Conservation (phyloP, 1,140 invertebrate genomes). For the Semibalanus balanoides region DNA sequence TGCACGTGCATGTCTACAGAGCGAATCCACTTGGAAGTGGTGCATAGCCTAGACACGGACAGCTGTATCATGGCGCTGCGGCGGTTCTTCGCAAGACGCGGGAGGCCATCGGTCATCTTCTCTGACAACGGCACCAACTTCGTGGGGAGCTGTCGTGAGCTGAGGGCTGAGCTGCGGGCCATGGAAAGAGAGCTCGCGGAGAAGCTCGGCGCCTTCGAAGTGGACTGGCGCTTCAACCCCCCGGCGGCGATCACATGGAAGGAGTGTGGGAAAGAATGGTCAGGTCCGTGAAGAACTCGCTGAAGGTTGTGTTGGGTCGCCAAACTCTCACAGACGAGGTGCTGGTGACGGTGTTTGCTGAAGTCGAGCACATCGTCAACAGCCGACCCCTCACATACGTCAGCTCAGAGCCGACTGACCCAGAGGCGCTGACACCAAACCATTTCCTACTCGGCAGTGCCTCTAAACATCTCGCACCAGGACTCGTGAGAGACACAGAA, state of each 20-base stretch:
- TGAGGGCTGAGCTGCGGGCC: no score
- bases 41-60: no score
- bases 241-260: conserved; percentile 19
- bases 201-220: not conserved
- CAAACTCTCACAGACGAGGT: not conserved
- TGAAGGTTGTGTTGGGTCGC: conserved; percentile 3
- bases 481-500: no score
- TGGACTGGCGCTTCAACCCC: conserved; percentile 19
- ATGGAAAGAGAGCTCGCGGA: no score
- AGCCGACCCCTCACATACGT: conserved; percentile 20
- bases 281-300: not conserved
- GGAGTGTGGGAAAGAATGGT: conserved; percentile 18
- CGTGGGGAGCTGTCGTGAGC: no score
- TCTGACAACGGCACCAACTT: no score
- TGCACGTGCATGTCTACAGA: no score
- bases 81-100: no score
- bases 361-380: conserved; percentile 21
- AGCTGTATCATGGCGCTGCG: no score
- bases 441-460: conserved; percentile 15
- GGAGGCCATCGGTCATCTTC: no score
- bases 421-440: conserved; percentile 20
- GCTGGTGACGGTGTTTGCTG: conserved; percentile 17
- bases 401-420: conserved; percentile 17
- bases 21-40: no score
- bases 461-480: no score